Evolutionary conservation across 2,797 vertebrate genomes (phyloP).

Genomic region (Notolabrus celidotus): DNA sequence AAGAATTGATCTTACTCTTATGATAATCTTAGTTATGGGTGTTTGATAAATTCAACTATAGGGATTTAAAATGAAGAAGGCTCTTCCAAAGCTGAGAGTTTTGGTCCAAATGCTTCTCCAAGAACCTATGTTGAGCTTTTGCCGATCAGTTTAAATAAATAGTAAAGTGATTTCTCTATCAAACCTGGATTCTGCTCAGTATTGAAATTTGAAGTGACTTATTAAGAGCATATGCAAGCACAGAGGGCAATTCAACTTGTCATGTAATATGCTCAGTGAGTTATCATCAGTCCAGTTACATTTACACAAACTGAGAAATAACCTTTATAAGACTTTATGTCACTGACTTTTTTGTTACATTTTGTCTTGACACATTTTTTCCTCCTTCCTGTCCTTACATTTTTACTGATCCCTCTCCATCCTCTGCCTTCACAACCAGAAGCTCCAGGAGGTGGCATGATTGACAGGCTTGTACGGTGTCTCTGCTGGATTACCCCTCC

Average conservation of each 20-base stretch:
- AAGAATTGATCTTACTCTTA: too few relatives aligned
- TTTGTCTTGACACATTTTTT: constrained; percentile 4
- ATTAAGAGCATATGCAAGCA: too few relatives aligned
- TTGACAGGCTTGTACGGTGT: constrained; percentile 62
- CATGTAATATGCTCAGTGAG: background rate
- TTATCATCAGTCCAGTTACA: background rate
- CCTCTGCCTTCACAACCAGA: constrained; percentile 41
- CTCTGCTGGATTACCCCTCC: constrained; percentile 57
- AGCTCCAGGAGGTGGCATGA: constrained; percentile 53
- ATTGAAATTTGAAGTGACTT: background rate
- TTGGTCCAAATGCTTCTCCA: too few relatives aligned
- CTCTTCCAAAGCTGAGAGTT: too few relatives aligned
- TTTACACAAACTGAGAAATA: background rate
- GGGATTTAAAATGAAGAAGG: too few relatives aligned
- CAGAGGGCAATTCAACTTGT: background rate
- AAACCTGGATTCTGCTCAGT: background rate
- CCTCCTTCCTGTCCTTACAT: constrained; percentile 8
- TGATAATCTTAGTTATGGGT: too few relatives aligned
- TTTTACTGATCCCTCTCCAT: constrained; percentile 42
- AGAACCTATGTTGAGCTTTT: too few relatives aligned
- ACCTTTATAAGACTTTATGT: background rate
- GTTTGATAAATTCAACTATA: too few relatives aligned
- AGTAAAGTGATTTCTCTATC: constrained; percentile 11
- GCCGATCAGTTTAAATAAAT: background rate
- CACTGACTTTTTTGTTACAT: constrained; percentile 2